A percentile compares a stretch with the other conserved stretches of the same genome.
phyloP scores from a whole-genome alignment of 2,797 vertebrate species.

The Danio kyathit region DNA sequence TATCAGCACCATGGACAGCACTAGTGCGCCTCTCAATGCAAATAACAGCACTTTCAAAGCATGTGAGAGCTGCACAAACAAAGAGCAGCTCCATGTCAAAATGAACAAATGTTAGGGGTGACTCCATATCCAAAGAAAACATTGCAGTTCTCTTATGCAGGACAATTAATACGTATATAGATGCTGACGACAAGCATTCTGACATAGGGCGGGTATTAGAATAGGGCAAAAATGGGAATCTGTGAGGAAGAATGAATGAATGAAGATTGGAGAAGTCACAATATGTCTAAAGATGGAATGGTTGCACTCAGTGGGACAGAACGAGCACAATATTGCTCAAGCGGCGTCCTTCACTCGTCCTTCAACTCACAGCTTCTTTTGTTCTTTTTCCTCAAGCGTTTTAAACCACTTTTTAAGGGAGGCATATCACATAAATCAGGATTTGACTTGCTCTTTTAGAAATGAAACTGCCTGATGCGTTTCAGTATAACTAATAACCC shows the following conservation, averaged over 20 bases:
- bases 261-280: neutral
- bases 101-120: neutral
- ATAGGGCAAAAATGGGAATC: neutral
- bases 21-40: neutral
- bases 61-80: neutral
- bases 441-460: conserved; percentile 5
- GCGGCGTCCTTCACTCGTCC: conserved; percentile 75
- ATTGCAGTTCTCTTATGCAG: neutral
- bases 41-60: neutral
- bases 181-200: conserved; percentile 11
- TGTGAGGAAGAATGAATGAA: neutral
- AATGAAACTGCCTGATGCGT: conserved; percentile 1
- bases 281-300: conserved; percentile 23
- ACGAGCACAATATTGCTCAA: conserved; percentile 29
- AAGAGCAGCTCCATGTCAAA: neutral
- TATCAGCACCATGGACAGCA: conserved; percentile 20
- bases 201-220: neutral
- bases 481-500: neutral
- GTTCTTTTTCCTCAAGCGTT: conserved; percentile 41
- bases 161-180: neutral
- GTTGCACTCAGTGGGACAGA: conserved; percentile 37
- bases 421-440: neutral
- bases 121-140: conserved; percentile 5
- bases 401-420: conserved; percentile 11
- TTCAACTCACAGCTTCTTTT: conserved; percentile 65